These are phyloP conservation scores for Eubucco bourcierii DNA, from an alignment of 2,113 vertebrate species.

Conservation along the genomic window DNA sequence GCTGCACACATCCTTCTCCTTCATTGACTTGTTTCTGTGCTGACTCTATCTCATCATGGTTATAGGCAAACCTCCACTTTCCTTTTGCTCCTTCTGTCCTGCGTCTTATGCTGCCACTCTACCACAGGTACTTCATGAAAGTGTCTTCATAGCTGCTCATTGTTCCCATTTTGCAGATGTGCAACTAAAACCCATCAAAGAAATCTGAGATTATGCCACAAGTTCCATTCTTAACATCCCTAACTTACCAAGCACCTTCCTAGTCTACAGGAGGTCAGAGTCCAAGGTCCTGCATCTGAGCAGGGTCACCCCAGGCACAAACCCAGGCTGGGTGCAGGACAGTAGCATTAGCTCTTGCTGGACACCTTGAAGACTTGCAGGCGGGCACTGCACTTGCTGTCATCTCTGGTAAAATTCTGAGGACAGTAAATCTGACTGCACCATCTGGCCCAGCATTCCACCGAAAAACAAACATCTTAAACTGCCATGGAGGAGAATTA, in stretches of 20 bases:
- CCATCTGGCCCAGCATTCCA: background rate
- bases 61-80: background rate
- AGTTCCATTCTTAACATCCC: background rate
- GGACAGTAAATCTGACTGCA: background rate
- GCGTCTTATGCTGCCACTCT: background rate
- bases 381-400: fast-evolving
- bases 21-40: background rate
- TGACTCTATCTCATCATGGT: background rate
- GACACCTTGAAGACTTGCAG: background rate
- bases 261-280: no score
- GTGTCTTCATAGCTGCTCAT: background rate
- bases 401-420: background rate
- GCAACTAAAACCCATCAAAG: background rate
- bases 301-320: no score
- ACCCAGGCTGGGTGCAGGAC: background rate
- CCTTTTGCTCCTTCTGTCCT: background rate
- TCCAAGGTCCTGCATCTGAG: no score
- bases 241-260: background rate
- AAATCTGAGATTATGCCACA: background rate
- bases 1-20: background rate
- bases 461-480: background rate
- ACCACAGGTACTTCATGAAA: background rate
- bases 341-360: background rate
- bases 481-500: background rate
- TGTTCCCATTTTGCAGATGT: background rate